Conservation (phyloP, 2,888 invertebrate genomes). For the Spilarctia lutea region DNA sequence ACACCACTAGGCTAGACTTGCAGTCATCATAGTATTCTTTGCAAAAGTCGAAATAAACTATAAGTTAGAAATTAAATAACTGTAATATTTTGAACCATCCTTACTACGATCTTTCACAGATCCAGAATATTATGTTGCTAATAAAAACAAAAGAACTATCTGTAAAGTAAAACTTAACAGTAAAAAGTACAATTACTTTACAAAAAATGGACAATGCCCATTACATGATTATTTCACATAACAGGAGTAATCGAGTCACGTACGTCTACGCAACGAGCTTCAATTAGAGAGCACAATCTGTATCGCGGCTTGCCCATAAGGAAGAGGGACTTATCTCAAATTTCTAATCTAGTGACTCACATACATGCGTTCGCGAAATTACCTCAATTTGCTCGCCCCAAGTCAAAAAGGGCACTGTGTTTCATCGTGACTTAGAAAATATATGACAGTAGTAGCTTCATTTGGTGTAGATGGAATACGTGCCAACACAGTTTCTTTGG, state of each 20-base stretch:
- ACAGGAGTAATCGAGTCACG: constrained; percentile 71
- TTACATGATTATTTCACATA: constrained; percentile 57
- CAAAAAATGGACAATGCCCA: constrained; percentile 55
- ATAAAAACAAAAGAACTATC: neutral
- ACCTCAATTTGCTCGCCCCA: constrained; percentile 53
- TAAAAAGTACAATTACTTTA: constrained; percentile 43
- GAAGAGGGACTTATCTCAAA: constrained; percentile 75
- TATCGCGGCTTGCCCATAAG: constrained; percentile 76
- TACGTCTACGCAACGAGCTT: constrained; percentile 58
- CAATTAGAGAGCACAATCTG: constrained; percentile 74
- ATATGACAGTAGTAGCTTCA: constrained; percentile 20
- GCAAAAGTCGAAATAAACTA: neutral
- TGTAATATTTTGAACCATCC: neutral
- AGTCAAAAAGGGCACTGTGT: constrained; percentile 56
- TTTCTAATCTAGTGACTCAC: constrained; percentile 80
- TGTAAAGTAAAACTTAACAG: constrained; percentile 7
- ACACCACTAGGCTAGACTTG: no score
- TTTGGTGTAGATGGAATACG: constrained; percentile 38
- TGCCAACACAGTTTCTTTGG: constrained; percentile 26
- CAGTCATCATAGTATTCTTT: neutral
- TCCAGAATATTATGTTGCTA: neutral
- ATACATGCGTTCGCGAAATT: constrained; percentile 70
- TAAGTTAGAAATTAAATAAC: no score
- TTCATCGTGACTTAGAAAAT: constrained; percentile 44
- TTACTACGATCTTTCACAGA: neutral